Percentiles rank a stretch among this genome's conserved stretches.
Evolutionary conservation across 2,888 invertebrate species (phyloP).

Genomic region (Phyllotreta striolata): DNA sequence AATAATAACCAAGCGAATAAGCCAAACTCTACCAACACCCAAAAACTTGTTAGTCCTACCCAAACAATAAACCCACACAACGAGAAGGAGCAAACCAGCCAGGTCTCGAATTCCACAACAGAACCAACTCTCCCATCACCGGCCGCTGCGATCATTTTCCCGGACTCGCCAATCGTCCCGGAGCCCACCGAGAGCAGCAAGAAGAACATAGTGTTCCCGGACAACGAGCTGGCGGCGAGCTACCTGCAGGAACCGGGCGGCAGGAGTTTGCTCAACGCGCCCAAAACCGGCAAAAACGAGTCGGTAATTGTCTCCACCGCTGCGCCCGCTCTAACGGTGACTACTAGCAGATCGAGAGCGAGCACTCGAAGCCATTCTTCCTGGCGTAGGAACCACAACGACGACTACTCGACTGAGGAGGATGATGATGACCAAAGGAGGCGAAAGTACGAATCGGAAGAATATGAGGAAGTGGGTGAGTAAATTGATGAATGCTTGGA

Average conservation of each 20-base stretch:
- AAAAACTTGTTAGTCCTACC: too few relatives aligned
- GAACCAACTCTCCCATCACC: neutral
- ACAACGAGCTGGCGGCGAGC: neutral
- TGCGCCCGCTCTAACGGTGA: neutral
- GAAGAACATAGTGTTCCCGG: slow-evolving; percentile 4
- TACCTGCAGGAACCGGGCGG: neutral
- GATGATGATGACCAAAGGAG: slow-evolving; percentile 2
- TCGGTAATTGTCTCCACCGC: neutral
- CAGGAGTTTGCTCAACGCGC: slow-evolving; percentile 1
- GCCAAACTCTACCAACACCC: neutral
- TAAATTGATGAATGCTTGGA: neutral
- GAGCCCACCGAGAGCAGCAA: neutral
- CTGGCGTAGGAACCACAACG: slow-evolving; percentile 8
- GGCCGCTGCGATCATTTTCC: neutral
- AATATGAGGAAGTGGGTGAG: slow-evolving; percentile 5
- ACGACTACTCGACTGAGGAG: slow-evolving; percentile 18
- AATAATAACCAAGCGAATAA: too few relatives aligned
- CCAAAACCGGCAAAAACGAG: neutral
- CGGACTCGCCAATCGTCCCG: neutral
- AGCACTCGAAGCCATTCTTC: slow-evolving; percentile 15
- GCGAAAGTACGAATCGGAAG: slow-evolving; percentile 7
- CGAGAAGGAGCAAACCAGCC: neutral
- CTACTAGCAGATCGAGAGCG: neutral
- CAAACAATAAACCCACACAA: neutral
- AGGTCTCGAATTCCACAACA: neutral